phyloP scores from a whole-genome alignment of 2,888 invertebrate genomes.

The Camptogramma bilineatum region DNA sequence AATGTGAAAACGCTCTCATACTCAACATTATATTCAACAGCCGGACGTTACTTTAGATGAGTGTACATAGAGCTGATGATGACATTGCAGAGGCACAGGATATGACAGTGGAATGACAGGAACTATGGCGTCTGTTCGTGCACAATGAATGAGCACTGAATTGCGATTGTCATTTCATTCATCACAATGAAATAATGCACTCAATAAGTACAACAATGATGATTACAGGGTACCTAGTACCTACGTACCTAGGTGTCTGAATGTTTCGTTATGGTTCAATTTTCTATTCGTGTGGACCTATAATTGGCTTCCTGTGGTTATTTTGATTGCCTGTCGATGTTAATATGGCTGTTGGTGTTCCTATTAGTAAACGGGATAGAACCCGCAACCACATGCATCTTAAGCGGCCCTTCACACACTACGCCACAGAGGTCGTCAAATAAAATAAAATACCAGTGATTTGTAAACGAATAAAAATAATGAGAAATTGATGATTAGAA shows the following conservation, averaged over 20 bases:
- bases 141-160: slow-evolving; percentile 4
- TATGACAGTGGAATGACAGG: slow-evolving; percentile 20
- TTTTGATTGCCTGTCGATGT: no score
- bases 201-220: background rate
- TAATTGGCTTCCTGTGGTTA: no score
- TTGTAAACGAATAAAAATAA: slow-evolving; percentile 4
- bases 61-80: background rate
- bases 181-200: slow-evolving; percentile 5
- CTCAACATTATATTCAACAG: no score
- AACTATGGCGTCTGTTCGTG: slow-evolving; percentile 12
- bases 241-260: no score
- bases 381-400: no score
- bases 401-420: no score
- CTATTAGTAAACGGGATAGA: no score
- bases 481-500: slow-evolving; percentile 31
- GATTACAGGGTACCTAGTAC: background rate
- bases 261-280: no score
- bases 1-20: no score
- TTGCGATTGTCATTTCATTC: slow-evolving; percentile 4
- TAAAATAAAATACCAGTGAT: background rate
- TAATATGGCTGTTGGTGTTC: no score
- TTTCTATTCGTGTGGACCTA: no score
- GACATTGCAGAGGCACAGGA: slow-evolving; percentile 6
- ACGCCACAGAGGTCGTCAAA: no score
- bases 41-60: background rate